Evolutionary conservation across 1,140 invertebrate genomes (phyloP).

Genomic region (Drosophila sp.): DNA sequence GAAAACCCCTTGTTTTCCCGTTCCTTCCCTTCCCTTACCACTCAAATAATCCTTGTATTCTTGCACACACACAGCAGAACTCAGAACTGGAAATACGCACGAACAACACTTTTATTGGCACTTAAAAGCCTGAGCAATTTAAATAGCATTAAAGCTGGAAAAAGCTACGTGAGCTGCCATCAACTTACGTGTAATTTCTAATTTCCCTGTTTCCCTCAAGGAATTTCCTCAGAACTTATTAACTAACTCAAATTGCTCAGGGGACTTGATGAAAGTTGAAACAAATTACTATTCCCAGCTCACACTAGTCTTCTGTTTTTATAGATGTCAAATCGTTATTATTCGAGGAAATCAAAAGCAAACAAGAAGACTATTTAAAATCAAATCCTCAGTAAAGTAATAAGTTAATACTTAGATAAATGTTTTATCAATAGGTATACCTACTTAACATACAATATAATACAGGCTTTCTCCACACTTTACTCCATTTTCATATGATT

Average conservation of each 20-base stretch:
- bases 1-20: no score
- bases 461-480: no score
- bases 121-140: slow-evolving; percentile 46
- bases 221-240: slow-evolving; percentile 17
- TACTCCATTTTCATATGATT: no score
- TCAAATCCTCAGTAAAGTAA: no score
- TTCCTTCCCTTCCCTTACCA: no score
- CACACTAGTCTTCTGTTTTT: no score
- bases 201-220: slow-evolving; percentile 34
- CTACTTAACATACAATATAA: no score
- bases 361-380: no score
- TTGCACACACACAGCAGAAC: background rate
- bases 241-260: background rate
- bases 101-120: slow-evolving; percentile 52
- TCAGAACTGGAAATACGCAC: slow-evolving; percentile 17
- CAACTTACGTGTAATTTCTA: slow-evolving; percentile 27
- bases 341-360: no score
- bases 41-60: background rate
- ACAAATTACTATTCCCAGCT: background rate
- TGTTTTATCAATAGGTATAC: no score
- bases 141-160: slow-evolving; percentile 34
- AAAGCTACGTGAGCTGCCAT: slow-evolving; percentile 35
- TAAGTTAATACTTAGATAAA: no score
- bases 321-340: background rate
- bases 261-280: background rate